Conservation (phyloP, 2,888 invertebrate species). For the Lissonota sp. region DNA sequence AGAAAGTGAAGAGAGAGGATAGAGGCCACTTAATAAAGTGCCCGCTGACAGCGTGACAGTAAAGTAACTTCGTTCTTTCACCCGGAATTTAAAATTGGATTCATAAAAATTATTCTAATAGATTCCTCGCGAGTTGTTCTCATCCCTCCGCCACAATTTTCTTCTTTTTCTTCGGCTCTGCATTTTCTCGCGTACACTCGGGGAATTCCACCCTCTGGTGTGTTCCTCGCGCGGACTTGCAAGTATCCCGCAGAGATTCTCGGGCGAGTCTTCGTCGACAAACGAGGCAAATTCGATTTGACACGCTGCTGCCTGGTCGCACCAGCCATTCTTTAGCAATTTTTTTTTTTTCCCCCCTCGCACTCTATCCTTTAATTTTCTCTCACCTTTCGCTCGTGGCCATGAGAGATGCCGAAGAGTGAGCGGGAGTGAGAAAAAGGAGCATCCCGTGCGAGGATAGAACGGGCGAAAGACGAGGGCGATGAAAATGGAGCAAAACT, state of each 20-base stretch:
- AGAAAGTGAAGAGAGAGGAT: conserved; percentile 18
- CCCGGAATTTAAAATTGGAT: conserved; percentile 83
- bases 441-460: conserved; percentile 12
- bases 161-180: conserved; percentile 21
- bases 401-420: conserved; percentile 21
- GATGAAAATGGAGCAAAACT: conserved; percentile 35
- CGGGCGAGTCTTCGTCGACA: conserved; percentile 67
- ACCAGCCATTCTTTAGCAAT: conserved; percentile 58
- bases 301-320: conserved; percentile 76
- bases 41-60: conserved; percentile 81
- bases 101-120: conserved; percentile 84
- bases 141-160: conserved; percentile 4
- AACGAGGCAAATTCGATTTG: conserved; percentile 83
- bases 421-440: not conserved
- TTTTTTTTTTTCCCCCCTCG: conserved; percentile 41
- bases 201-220: conserved; percentile 16
- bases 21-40: conserved; percentile 80
- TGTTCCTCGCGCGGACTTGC: conserved; percentile 48
- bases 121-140: conserved; percentile 77
- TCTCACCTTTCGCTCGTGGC: conserved; percentile 38
- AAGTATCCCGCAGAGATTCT: conserved; percentile 58
- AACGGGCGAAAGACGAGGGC: conserved; percentile 44
- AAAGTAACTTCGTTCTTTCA: conserved; percentile 80
- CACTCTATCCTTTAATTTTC: conserved; percentile 62
- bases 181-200: not conserved